Base-by-base conservation (phyloP, 2,797 vertebrate genomes). In the Sebastes nivosus region DNA sequence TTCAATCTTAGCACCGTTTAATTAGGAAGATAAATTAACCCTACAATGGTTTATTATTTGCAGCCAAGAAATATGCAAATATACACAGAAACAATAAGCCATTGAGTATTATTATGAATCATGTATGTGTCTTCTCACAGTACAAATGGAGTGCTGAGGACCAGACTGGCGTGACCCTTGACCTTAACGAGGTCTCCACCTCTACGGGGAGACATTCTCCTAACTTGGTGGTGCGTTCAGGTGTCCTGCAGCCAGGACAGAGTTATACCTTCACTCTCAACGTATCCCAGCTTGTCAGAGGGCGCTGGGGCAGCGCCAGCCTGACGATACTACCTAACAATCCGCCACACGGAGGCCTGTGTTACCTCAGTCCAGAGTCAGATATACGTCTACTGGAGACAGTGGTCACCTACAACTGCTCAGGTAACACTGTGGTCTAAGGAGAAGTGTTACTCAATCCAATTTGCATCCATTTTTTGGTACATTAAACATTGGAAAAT, bases 201-300 rank as follows among this genome's bases (percentile, higher is more conserved):
- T 86, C 93, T 6, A 92, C 92, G 11, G 95, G 94, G 71, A 83
- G 69, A 58, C 58, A 29, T 27, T 94, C 86, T 12, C 78, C 84
- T 9, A 79, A 92, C 64, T 66, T 97, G 81, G 93, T 94, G 77
- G 67, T 97, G 68, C 92, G 72, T 76, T 84, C 94, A 70, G 92
- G 92, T 14, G 80, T 88, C 63, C 83, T 96, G 65, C 89, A 80
- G 38, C 84, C 92, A 3, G 91, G 86, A 5, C 64, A 80, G 25
- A 88, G 74, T 76, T 97, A 96, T 42, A 95, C 92, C 29, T 96
- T 97, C 88, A 93, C 82, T 34, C 83, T 97, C 7, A 93, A 90
- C 8, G 92, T 94, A 27, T 92, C 87, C 60, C 91, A 95, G 74
- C 72, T 91, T 9, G 81, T 54, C 54, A 77, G 67, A 55, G 82